phyloP scores from a whole-genome alignment of 1,140 invertebrate species.

The Ylistrum balloti region DNA sequence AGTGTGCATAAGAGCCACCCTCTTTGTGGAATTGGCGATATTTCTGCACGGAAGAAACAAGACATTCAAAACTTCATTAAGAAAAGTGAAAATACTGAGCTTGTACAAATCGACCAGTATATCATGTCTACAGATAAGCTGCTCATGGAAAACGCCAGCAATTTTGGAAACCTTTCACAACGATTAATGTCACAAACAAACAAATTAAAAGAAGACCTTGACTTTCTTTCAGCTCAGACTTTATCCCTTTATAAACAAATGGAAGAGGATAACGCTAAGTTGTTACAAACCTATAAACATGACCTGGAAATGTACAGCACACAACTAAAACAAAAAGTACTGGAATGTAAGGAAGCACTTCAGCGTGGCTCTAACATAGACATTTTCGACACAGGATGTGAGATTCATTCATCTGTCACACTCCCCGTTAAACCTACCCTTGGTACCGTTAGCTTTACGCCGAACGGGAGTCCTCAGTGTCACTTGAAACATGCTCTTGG shows the following conservation, averaged over 20 bases:
- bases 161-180: neutral
- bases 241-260: neutral
- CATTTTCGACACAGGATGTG: neutral
- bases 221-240: neutral
- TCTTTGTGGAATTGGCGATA: neutral
- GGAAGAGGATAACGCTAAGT: neutral
- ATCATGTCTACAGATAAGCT: neutral
- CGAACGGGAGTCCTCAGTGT: neutral
- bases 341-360: neutral
- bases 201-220: neutral
- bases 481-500: neutral
- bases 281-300: neutral
- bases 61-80: neutral
- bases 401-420: neutral
- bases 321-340: neutral
- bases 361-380: neutral
- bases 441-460: neutral
- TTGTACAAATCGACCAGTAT: neutral
- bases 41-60: neutral
- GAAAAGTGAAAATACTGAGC: neutral
- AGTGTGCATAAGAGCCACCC: neutral
- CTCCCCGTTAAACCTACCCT: neutral
- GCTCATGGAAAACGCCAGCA: neutral
- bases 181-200: neutral
- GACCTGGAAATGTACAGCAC: neutral